These are phyloP conservation scores for Baryphthengus martii DNA, from an alignment of 2,113 vertebrate species.

Conservation along the genomic window DNA sequence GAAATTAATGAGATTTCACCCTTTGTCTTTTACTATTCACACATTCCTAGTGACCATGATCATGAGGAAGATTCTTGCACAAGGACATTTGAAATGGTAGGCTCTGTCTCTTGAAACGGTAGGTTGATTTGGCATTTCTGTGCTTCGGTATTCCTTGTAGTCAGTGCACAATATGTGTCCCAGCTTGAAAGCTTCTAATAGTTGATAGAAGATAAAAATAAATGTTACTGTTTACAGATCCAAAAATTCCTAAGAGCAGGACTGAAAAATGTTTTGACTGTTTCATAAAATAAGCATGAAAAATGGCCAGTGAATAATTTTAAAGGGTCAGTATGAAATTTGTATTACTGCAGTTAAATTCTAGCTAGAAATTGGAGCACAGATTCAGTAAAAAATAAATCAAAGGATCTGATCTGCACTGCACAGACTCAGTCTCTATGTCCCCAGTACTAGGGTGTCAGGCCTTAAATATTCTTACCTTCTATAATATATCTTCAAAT, in stretches of 20 bases:
- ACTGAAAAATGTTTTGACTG: constrained; percentile 54
- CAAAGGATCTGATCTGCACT: not conserved
- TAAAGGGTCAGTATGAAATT: constrained; percentile 9
- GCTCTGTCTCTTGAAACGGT: not conserved
- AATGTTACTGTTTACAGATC: constrained; percentile 17
- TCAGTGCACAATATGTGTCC: not conserved
- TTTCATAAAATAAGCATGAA: constrained; percentile 40
- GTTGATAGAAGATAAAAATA: constrained; percentile 40
- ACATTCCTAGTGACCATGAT: not conserved
- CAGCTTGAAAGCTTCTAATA: constrained; percentile 23
- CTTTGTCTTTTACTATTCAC: not conserved
- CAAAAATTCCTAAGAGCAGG: not conserved
- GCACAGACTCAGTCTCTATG: not conserved
- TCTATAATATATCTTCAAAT: not conserved
- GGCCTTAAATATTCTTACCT: not conserved
- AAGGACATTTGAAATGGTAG: not conserved
- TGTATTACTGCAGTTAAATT: not conserved
- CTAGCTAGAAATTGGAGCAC: not conserved
- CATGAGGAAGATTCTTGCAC: not conserved
- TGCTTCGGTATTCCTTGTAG: not conserved
- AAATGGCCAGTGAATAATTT: constrained; percentile 30
- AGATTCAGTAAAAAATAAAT: not conserved
- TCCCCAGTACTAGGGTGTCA: not conserved
- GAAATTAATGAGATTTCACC: constrained; percentile 7
- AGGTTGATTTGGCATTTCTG: not conserved